Evolutionary conservation across 2,113 vertebrate species (phyloP), one percentile per base, ranked within the genome.

Genomic region (Larimichthys polyactis): DNA sequence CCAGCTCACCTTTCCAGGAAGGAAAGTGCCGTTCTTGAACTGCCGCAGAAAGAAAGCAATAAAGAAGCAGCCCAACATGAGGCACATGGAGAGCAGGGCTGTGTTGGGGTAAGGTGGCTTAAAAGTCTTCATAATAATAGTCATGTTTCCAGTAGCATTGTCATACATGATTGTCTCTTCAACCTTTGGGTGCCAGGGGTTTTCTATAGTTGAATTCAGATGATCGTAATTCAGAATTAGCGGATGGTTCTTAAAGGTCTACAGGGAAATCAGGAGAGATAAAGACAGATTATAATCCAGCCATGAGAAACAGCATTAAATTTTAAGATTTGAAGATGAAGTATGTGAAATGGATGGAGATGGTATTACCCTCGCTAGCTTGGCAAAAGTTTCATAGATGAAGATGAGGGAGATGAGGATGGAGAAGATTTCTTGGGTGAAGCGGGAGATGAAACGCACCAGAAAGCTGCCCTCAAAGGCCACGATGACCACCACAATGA

Each of bases 361-460:
- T 59, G 65, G 5, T 82, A 76, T 94, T 95, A 99, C 98, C 95
- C 90, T 96, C 83, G 93, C 67, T 0, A 99, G 94, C 83, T 99
- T 99, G 94, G 89, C 68, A 91, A 99, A 99, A 32, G 98, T 99
- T 94, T 99, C 98, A 0, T 94, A 98, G 94, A 99, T 99, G 95
- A 99, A 99, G 93, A 99, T 99, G 94, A 99, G 96, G 79, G 98
- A 99, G 93, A 99, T 99, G 91, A 99, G 97, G 93, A 99, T 96
- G 94, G 98, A 97, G 93, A 99, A 99, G 91, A 99, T 99, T 94
- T 99, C 98, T 91, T 99, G 98, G 27, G 98, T 99, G 92, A 98
- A 99, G 78, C 98, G 97, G 70, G 97, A 98, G 90, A 99, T 97
- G 95, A 93, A 99, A 69, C 97, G 96, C 78, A 99, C 98, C 90